Conservation (phyloP, 2,888 invertebrate genomes). For the Octodonta nipae region DNA sequence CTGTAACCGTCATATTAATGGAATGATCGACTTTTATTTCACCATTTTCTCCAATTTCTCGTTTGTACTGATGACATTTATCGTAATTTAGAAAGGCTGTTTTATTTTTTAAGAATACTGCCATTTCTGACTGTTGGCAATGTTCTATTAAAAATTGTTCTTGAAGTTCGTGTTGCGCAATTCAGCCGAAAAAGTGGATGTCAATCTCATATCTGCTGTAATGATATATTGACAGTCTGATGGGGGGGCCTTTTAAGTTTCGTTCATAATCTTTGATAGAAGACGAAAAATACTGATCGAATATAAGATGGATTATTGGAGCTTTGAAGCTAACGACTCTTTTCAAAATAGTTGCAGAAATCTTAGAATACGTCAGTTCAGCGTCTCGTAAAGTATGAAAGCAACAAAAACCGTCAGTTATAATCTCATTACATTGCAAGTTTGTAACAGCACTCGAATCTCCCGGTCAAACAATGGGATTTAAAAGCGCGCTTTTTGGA, state of each 20-base stretch:
- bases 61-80: slow-evolving; percentile 3
- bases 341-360: neutral
- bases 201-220: neutral
- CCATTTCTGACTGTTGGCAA: slow-evolving; percentile 5
- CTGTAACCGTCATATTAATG: neutral
- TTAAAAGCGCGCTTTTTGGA: neutral
- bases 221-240: slow-evolving; percentile 5
- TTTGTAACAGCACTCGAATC: neutral
- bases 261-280: neutral
- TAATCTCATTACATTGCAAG: neutral
- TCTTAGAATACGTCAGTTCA: neutral
- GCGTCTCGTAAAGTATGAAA: neutral
- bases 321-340: neutral
- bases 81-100: slow-evolving; percentile 3
- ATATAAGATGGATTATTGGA: slow-evolving; percentile 2
- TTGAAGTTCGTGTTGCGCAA: neutral
- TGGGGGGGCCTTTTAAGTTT: slow-evolving; percentile 1
- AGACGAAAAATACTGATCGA: no score
- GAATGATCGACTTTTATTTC: slow-evolving; percentile 2
- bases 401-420: neutral
- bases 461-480: neutral
- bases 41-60: slow-evolving; percentile 1
- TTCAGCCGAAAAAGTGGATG: neutral
- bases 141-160: slow-evolving; percentile 3
- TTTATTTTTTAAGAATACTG: slow-evolving; percentile 4